These are phyloP conservation scores for Paratrypauchen microcephalus DNA, from an alignment of 2,797 vertebrate genomes.

Conservation along the genomic window DNA sequence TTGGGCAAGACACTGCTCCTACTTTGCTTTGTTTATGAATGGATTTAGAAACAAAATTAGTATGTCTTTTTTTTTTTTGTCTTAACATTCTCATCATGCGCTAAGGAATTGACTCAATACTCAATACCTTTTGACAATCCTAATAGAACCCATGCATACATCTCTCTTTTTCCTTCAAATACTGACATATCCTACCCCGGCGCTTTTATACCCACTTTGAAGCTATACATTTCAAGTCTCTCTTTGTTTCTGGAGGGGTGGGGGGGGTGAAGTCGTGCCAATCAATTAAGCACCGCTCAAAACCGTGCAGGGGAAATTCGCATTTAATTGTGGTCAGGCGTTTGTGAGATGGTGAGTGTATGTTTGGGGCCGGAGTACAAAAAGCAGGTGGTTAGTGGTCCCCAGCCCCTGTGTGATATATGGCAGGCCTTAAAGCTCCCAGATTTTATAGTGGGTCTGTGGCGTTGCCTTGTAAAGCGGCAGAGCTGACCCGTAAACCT, in stretches of 20 bases:
- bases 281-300: slow-evolving; percentile 71
- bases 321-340: slow-evolving; percentile 75
- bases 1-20: background rate
- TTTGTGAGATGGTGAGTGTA: slow-evolving; percentile 47
- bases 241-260: slow-evolving; percentile 55
- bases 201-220: slow-evolving; percentile 31
- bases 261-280: slow-evolving; percentile 68
- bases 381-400: slow-evolving; percentile 62
- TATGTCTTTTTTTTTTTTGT: too few species aligned
- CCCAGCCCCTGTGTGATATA: slow-evolving; percentile 74
- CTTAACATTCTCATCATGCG: too few species aligned
- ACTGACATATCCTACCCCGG: slow-evolving; percentile 48
- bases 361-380: slow-evolving; percentile 38
- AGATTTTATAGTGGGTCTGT: slow-evolving; percentile 77
- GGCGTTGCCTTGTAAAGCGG: slow-evolving; percentile 84
- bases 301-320: slow-evolving; percentile 58
- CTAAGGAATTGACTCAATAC: too few species aligned
- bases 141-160: slow-evolving; percentile 53
- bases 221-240: slow-evolving; percentile 57
- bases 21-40: background rate
- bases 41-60: too few species aligned
- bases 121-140: too few species aligned
- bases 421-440: slow-evolving; percentile 75
- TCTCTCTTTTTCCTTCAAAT: slow-evolving; percentile 49
- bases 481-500: slow-evolving; percentile 84